phyloP scores from a whole-genome alignment of 2,888 invertebrate genomes.

The Cheilosia pagana region DNA sequence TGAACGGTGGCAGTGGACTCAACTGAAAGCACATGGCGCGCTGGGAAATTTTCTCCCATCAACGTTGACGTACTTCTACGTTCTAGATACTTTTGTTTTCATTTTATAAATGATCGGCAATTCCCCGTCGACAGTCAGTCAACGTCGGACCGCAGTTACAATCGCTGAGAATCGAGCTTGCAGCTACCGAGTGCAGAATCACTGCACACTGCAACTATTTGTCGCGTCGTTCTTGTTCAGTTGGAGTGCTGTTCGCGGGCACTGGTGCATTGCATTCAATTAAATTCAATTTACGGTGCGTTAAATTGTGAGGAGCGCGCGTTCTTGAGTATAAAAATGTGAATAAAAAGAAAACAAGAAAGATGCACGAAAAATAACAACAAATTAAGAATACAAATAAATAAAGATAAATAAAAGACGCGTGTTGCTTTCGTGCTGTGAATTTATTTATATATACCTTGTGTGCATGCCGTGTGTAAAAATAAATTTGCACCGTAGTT shows the following conservation, averaged over 20 bases:
- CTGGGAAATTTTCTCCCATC: slow-evolving; percentile 13
- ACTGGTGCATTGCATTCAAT: slow-evolving; percentile 70
- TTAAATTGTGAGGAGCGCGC: slow-evolving; percentile 52
- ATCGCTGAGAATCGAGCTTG: slow-evolving; percentile 15
- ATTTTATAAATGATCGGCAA: slow-evolving; percentile 68
- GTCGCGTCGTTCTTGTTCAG: slow-evolving; percentile 1
- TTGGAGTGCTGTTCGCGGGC: background rate
- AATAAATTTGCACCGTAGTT: slow-evolving; percentile 55
- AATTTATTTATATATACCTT: slow-evolving; percentile 57
- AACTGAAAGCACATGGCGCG: slow-evolving; percentile 50
- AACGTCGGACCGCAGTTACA: slow-evolving; percentile 61
- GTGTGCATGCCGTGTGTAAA: slow-evolving; percentile 61
- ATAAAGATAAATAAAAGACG: slow-evolving; percentile 14
- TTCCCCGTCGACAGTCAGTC: slow-evolving; percentile 65
- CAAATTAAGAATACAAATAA: background rate
- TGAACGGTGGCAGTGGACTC: slow-evolving; percentile 44
- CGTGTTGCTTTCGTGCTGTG: slow-evolving; percentile 43
- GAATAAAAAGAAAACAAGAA: slow-evolving; percentile 19
- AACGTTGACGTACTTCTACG: slow-evolving; percentile 41
- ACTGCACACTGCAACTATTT: background rate
- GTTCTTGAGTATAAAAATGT: slow-evolving; percentile 50
- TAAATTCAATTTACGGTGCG: slow-evolving; percentile 73
- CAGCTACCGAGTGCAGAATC: slow-evolving; percentile 24
- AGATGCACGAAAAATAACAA: slow-evolving; percentile 27
- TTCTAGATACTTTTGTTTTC: slow-evolving; percentile 65